These are phyloP conservation scores for Lasiurus borealis DNA, from an alignment of 2,113 vertebrate species.

Conservation along the genomic window DNA sequence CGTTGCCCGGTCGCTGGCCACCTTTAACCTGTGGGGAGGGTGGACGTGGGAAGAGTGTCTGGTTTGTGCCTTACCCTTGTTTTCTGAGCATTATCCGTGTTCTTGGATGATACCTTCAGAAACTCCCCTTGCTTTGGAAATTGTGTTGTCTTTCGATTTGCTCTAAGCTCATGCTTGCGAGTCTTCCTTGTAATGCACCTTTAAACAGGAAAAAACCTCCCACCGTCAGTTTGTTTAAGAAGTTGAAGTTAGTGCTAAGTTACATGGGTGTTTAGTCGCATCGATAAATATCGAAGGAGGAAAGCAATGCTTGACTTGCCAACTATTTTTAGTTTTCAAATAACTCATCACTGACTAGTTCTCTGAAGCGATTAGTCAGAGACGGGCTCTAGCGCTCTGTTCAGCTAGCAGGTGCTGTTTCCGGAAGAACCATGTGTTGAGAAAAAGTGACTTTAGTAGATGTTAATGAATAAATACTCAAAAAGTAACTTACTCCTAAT, in stretches of 20 bases:
- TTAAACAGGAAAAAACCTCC: neutral
- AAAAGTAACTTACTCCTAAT: neutral
- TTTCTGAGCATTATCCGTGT: neutral
- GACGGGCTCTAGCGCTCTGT: neutral
- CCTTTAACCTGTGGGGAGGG: neutral
- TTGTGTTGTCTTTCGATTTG: neutral
- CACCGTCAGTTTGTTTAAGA: neutral
- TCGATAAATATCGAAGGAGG: neutral
- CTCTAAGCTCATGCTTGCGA: neutral
- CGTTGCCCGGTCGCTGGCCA: too few species aligned
- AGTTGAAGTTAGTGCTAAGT: neutral
- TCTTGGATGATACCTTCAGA: too few species aligned
- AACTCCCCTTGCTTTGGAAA: slow-evolving; percentile 31
- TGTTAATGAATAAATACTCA: neutral
- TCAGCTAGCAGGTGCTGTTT: neutral
- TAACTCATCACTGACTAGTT: neutral
- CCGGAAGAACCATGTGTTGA: fast-evolving
- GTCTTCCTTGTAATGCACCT: neutral
- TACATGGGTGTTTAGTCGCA: neutral
- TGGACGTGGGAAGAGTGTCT: neutral
- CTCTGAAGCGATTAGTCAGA: neutral
- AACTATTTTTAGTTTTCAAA: slow-evolving; percentile 8
- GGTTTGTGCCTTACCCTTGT: neutral
- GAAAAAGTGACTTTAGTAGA: neutral
- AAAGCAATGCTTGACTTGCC: neutral